Evolutionary conservation across 1,140 invertebrate species (phyloP), one percentile per base, ranked within the genome.

Genomic region (Bombus waltoni): DNA sequence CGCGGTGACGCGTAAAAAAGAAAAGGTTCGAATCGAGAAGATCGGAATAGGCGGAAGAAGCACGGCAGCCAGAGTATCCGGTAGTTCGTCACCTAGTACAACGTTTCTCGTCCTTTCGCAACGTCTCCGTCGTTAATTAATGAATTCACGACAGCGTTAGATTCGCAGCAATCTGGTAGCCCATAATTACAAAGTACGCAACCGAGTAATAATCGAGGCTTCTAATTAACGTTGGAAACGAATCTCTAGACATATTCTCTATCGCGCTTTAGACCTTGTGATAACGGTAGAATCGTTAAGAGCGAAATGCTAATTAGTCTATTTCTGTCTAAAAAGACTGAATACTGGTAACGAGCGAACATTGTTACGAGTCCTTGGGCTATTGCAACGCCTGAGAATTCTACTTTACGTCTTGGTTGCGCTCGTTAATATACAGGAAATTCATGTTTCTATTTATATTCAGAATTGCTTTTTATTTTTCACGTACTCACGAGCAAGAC

Each of bases 191-290:
- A 82, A 65, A 44, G 32, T 57, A 76, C 28, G 62, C 70, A 76
- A 32, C 57, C 53, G 59, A 72, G 65, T 87, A 89, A 89, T 89
- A 79, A 84, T 35, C 57, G 66, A 32, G 22, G 70, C 32, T 86
- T n/a, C 76, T 89, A 89, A 89, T 89, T 89, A 89, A 32, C 71
- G 74, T 44, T 68, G 28, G 35, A 70, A 79, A 75, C 40, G 78
- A 83, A 72, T 87, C 72, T 47, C 75, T 11, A 66, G 77, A 62
- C 68, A 65, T 32, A 77, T 88, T 68, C 25, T 62, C 59, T 28
- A 74, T 81, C 65, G 38, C 18, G 57, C 22, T 53, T 32, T 57
- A 40, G 11, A 57, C 73, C 57, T 87, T 35, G n/a, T 73, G 68
- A 81, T 68, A 88, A 89, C 83, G 73, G 13, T 75, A n/a, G 42